Evolutionary conservation across 37 sponge, comb jelly and placozoan species (phyloP).

Genomic region (Diacarnus erythraeanus): DNA sequence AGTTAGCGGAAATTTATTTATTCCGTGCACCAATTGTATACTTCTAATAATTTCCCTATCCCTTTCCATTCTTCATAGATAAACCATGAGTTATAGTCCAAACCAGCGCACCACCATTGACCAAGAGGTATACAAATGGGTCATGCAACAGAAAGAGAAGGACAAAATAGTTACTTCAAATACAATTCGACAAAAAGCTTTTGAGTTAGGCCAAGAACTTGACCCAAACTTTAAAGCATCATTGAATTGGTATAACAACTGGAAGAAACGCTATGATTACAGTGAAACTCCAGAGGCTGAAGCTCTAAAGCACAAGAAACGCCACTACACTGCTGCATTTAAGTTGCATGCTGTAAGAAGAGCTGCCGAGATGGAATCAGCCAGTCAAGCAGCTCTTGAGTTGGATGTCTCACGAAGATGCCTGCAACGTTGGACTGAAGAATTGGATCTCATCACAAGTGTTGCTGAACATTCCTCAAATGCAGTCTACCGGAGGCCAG

Average conservation of each 20-base stretch:
- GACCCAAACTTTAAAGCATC: slow-evolving; percentile 83
- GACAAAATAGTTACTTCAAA: slow-evolving; percentile 62
- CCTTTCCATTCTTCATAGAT: neutral
- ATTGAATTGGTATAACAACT: slow-evolving; percentile 85
- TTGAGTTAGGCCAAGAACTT: slow-evolving; percentile 69
- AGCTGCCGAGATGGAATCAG: slow-evolving; percentile 65
- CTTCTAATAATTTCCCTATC: neutral
- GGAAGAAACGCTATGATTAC: slow-evolving; percentile 79
- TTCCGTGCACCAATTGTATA: neutral
- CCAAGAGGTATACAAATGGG: slow-evolving; percentile 81
- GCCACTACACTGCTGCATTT: slow-evolving; percentile 81
- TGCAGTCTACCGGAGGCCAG: slow-evolving; percentile 76
- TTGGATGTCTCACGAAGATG: slow-evolving; percentile 78
- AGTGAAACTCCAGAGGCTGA: slow-evolving; percentile 61
- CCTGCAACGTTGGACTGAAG: slow-evolving; percentile 78
- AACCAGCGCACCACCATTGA: slow-evolving; percentile 68
- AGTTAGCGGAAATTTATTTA: slow-evolving; percentile 1
- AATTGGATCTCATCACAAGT: slow-evolving; percentile 71
- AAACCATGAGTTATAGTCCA: slow-evolving; percentile 37
- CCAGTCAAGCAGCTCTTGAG: slow-evolving; percentile 80
- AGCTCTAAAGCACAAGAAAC: slow-evolving; percentile 65
- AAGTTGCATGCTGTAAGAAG: slow-evolving; percentile 76
- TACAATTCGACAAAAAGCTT: slow-evolving; percentile 77
- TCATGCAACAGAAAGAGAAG: slow-evolving; percentile 50
- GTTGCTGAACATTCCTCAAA: slow-evolving; percentile 75